Base-by-base conservation (phyloP, 2,888 invertebrate genomes). In the Himalopsyche anomala region DNA sequence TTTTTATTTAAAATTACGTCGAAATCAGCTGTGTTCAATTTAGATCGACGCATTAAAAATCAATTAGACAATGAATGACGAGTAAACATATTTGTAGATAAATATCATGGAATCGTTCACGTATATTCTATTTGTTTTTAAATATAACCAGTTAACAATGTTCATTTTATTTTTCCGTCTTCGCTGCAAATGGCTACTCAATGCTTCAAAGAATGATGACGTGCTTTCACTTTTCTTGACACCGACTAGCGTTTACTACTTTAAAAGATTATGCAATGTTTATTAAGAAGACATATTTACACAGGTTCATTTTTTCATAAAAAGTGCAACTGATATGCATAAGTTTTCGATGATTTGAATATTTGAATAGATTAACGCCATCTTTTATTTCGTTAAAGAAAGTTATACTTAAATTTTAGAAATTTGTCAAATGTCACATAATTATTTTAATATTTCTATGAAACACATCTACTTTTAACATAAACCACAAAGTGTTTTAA, bases 211-310 rank as follows among this genome's bases (percentile, higher is more conserved):
- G 74, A 74, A 9, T 74, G 36, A 74, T 74, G 12, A 38, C 36
- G 28, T 74, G 74, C 74, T 74, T 74, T 74, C 74, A 74, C 74
- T 74, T 28, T 74, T 74, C 36, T 36, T 38, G 74, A 74, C 74
- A 74, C 74, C 74, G 15, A 74, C 36, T 19, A 5, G 62, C 38
- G 36, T 74, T 74, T 38, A 38, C 12, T 8, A 38, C 36, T 15
- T 15, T 4, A 15, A 38, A 38, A 74, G 12, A 36, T 74, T 74
- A 74, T 15, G 74, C 36, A 74, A 74, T 17, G 36, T 74, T 38
- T 38, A 74, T 74, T 74, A 74, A 38, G 36, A 74, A 74, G 2
- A 74, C 38, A 74, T 19, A 5, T 36, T 74, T 8, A 51, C 51
- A 51, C 15, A 62, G n/a, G 11, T 28, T 19, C 62, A 62, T 62